phyloP scores from a whole-genome alignment of 64 coral and sea anemone genomes.

The Montipora capricornis region DNA sequence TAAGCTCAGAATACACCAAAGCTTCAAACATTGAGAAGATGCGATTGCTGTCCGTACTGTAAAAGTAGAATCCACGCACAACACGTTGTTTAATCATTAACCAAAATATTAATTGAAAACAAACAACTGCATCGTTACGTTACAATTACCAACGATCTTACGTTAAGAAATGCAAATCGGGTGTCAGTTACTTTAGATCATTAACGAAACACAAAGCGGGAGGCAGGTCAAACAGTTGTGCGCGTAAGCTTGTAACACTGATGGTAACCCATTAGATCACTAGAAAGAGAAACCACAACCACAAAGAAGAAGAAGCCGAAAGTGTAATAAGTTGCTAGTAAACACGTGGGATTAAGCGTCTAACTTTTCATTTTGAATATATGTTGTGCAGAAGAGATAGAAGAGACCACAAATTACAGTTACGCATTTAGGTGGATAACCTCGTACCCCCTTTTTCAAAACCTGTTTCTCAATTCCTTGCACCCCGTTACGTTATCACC shows the following conservation, averaged over 20 bases:
- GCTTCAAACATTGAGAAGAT: too few relatives aligned
- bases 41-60: too few relatives aligned
- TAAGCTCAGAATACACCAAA: too few relatives aligned
- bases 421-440: neutral
- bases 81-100: too few relatives aligned
- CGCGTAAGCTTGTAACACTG: neutral
- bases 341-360: too few relatives aligned
- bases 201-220: neutral
- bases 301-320: too few relatives aligned
- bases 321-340: too few relatives aligned
- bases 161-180: neutral
- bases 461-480: neutral
- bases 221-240: slow-evolving; percentile 44
- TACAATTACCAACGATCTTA: neutral
- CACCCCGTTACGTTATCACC: neutral
- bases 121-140: neutral
- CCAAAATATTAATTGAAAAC: neutral
- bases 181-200: neutral
- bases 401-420: neutral
- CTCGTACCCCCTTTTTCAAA: neutral
- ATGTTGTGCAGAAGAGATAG: neutral
- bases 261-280: too few relatives aligned
- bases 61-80: too few relatives aligned
- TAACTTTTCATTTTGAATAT: too few relatives aligned
- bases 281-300: too few relatives aligned